Evolutionary conservation across 2,888 invertebrate species (phyloP), one percentile per base, ranked within the genome.

Genomic region (Emmelina monodactyla): DNA sequence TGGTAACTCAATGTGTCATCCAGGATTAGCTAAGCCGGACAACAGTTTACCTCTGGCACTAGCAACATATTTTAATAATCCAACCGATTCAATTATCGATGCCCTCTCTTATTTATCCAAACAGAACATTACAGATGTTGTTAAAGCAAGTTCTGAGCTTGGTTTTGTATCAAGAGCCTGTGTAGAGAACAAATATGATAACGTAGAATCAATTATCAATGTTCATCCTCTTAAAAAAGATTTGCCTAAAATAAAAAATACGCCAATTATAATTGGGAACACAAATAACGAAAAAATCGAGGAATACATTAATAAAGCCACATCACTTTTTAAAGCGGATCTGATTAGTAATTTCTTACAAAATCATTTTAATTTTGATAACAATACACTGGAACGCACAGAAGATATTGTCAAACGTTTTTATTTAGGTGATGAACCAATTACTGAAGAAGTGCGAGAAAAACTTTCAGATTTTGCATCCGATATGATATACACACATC

Each of bases 401-500:
- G 36, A 35, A 4, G 32, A 34, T 3, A 19, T 41, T 2, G 38
- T 44, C 4, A 28, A 42, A 7, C 33, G 36, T 14, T 45, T 44
- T 7, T 45, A 45, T 13, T 32, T 44, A 1, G 45, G 44, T 1
- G 44, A 45, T 32, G 34, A 44, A 19, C 34, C 38, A 11, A 30
- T 44, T 1, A 33, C n/a, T 9, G 32, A 36, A 15, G 35, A 34
- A 2, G 28, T 53, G 0, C 50, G 37, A 16, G 45, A 45, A 19
- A 35, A 50, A 0, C 22, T 69, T 2, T 46, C 51, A 2, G 40
- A 63, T 10, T 66, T 63, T 29, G 49, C 53, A 35, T 60, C 67
- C 0, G 72, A 71, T 45, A 55, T 51, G 5, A 44, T 44, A 7
- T 70, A 55, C 31, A 49, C 40, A 11, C 47, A 64, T 41, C 62